phyloP scores from a whole-genome alignment of 1,140 invertebrate genomes.

The Leptinotarsa defecta region DNA sequence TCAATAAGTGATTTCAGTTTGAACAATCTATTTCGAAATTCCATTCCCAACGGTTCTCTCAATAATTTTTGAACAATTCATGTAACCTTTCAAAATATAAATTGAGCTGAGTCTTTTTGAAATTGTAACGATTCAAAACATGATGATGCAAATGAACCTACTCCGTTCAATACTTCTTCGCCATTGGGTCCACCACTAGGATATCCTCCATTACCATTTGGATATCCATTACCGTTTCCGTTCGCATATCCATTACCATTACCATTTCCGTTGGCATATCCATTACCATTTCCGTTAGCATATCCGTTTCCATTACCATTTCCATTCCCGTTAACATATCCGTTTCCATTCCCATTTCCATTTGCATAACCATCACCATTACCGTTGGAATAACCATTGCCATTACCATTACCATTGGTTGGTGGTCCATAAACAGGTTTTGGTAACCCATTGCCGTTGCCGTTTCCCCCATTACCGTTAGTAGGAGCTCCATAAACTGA shows the following conservation, averaged over 20 bases:
- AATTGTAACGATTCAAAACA: too few species aligned
- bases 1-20: too few species aligned
- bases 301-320: slow-evolving; percentile 34
- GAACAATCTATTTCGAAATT: too few species aligned
- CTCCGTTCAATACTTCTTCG: slow-evolving; percentile 23
- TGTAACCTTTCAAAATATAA: too few species aligned
- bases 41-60: too few species aligned
- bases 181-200: slow-evolving; percentile 36
- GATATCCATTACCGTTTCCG: slow-evolving; percentile 31
- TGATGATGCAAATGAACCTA: background rate
- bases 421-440: too few species aligned
- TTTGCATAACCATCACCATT: slow-evolving; percentile 42
- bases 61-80: too few species aligned
- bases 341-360: slow-evolving; percentile 34
- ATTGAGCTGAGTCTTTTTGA: too few species aligned
- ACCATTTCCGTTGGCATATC: slow-evolving; percentile 29
- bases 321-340: slow-evolving; percentile 38
- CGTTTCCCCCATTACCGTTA: slow-evolving; percentile 30
- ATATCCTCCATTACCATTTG: slow-evolving; percentile 38
- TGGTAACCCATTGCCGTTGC: slow-evolving; percentile 29
- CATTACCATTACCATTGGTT: slow-evolving; percentile 23
- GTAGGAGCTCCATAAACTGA: slow-evolving; percentile 33
- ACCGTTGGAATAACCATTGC: slow-evolving; percentile 33
- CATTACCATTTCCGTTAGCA: slow-evolving; percentile 34
- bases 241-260: slow-evolving; percentile 33